A percentile compares a stretch with the other conserved stretches of the same genome.
These are phyloP conservation scores for Cataglyphis cursor DNA, from an alignment of 2,888 invertebrate species.

Conservation along the genomic window DNA sequence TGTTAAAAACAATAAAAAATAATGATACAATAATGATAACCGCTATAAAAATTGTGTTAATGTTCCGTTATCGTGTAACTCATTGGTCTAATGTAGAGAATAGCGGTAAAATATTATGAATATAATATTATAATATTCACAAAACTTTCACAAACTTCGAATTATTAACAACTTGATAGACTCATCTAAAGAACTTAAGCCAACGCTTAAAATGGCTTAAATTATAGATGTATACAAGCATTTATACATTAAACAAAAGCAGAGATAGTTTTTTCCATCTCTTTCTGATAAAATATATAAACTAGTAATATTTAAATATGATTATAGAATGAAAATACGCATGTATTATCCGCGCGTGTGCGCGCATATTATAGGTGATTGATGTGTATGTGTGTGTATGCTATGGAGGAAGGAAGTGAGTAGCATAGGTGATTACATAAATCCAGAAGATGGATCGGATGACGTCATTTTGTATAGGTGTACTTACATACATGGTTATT, in stretches of 20 bases:
- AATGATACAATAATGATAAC: not conserved
- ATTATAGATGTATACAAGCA: conserved; percentile 48
- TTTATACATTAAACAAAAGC: conserved; percentile 49
- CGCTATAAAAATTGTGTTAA: conserved; percentile 25
- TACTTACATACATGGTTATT: not conserved
- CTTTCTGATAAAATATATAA: conserved; percentile 33
- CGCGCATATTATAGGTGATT: not conserved
- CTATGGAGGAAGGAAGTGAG: not conserved
- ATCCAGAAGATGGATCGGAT: conserved; percentile 18
- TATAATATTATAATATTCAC: conserved; percentile 27
- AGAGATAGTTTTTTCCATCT: conserved; percentile 53
- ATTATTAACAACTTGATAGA: conserved; percentile 14
- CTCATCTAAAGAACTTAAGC: conserved; percentile 42
- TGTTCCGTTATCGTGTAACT: not conserved
- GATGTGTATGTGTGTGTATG: conserved; percentile 7
- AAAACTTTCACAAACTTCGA: conserved; percentile 31
- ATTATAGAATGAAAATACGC: conserved; percentile 4
- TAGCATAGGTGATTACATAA: not conserved
- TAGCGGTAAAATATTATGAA: conserved; percentile 21
- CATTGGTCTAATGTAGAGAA: conserved; percentile 1
- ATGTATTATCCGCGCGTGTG: not conserved
- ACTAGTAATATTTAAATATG: not conserved
- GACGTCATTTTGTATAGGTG: not conserved
- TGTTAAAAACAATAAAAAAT: conserved; percentile 16
- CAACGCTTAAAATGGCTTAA: not conserved